Conservation (phyloP, 2,113 vertebrate genomes). For the Toxostoma redivivum region DNA sequence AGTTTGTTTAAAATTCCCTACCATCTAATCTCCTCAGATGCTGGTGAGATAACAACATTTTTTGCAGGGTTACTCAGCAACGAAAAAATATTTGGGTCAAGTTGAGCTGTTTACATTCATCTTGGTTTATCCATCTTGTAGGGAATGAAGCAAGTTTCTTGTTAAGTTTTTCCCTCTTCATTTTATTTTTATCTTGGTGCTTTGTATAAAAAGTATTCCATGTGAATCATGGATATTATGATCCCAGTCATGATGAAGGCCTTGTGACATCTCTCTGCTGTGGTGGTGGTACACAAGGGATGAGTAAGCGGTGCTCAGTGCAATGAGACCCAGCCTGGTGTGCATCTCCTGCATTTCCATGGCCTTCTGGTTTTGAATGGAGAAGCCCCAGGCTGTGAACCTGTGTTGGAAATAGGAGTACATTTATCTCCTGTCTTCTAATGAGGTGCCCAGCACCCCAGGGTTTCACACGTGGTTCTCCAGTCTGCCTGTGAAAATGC, state of each 20-base stretch:
- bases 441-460: neutral
- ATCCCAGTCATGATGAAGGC: slow-evolving; percentile 33
- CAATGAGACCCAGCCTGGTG: neutral
- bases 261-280: slow-evolving; percentile 30
- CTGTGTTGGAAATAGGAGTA: neutral
- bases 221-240: slow-evolving; percentile 45
- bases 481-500: neutral
- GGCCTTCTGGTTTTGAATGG: neutral
- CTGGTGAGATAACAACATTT: slow-evolving; percentile 32
- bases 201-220: slow-evolving; percentile 51
- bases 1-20: slow-evolving; percentile 44
- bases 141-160: slow-evolving; percentile 28
- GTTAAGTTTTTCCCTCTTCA: neutral
- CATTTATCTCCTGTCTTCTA: neutral
- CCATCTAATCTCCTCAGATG: slow-evolving; percentile 42
- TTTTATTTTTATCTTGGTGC: slow-evolving; percentile 53
- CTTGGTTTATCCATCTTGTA: slow-evolving; percentile 44
- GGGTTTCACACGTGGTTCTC: neutral
- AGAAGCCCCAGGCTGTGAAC: neutral
- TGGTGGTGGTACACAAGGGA: neutral
- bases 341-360: neutral
- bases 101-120: slow-evolving; percentile 45
- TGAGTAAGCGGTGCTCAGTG: neutral
- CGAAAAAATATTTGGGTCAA: slow-evolving; percentile 67
- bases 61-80: slow-evolving; percentile 68